Base-by-base conservation (phyloP, 2,797 vertebrate species). In the Cetoscarus ocellatus region DNA sequence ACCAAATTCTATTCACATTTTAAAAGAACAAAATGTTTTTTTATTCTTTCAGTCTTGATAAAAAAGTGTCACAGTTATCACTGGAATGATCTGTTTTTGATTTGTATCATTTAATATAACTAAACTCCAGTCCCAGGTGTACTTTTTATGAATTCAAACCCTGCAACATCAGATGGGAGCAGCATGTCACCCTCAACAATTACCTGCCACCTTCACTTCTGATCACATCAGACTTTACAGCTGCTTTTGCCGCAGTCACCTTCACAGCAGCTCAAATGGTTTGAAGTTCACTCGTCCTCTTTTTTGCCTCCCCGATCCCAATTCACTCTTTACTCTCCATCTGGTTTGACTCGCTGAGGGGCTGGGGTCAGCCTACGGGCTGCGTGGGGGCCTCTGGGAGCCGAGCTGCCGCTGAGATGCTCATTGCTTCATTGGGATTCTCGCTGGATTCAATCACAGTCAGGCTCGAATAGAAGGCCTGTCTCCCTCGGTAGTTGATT, bases 371-470 rank as follows among this genome's bases (percentile, higher is more conserved):
- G 55, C 64, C 67, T 39, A 47, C 18, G 69, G 68, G 67, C 51
- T 5, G 13, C 3, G 6, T 18, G 9, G 52, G 53, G 64, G 44
- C 72, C 54, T 47, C 7, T 1, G 3, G 77, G 79, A 68, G 47
- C 1, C 2, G 53, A 48, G 66, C 70, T 63, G 80, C 76, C 1
- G 50, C 86, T 63, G 75, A 79, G 82, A 82, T 63, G 43, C 87
- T 90, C 59, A 77, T 77, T 79, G 86, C 82, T 89, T 92, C 80
- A 88, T 86, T 85, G 84, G 78, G 79, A 93, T 90, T 89, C 84
- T 87, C 75, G 15, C 70, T 85, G 85, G 80, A 88, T 88, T 73
- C 86, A 86, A 81, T 90, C 84, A 88, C 75, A 67, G 85, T 86
- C 77, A 82, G 74, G 81, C 82, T 77, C 54, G 68, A 78, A 75